Base-by-base conservation (phyloP, 1,140 invertebrate genomes). In the Drosophila truncata region DNA sequence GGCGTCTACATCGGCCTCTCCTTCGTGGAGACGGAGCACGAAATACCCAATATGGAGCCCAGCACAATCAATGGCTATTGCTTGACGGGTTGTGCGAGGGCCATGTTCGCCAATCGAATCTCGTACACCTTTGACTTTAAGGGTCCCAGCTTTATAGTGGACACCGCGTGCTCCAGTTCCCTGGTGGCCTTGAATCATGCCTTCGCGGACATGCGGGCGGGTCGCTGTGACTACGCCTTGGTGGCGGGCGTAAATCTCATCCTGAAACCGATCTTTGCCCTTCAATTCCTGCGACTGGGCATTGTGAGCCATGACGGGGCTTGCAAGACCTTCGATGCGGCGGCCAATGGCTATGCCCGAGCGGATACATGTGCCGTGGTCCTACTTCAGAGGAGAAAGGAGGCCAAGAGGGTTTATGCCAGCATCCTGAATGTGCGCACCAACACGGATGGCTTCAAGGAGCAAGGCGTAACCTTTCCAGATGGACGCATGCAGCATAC, bases 21-120 rank as follows among this genome's bases (percentile, higher is more conserved):
- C 61, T 95, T 95, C 37, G 97, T 97, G 44, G 98, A 99, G 93
- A 96, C 96, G 9, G 96, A 97, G 77, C 97, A 98, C 83, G 95
- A 94, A 46, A 90, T 90, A 78, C 98, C 96, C 95, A 95, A 95
- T 6, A 85, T 91, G 50, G 95, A 97, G 92, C 94, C 95, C 1
- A 96, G 97, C 42, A 94, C 94, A 83, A 95, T 98, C 13, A 98
- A 96, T 91, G 98, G 98, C 44, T 99, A 99, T 93, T 97, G 96
- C 65, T 94, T 99, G 74, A 98, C 97, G 7, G 98, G 98, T n/a
- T 98, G 98, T 93, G 96, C 96, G 58, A 94, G 97, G 27, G 97
- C 98, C 29, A 99, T 99, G 98, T 99, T 99, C 93, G 95, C 98
- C 33, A 99, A 99, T 93, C 95, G 99, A 86, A 95, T 99, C 31